These are phyloP conservation scores for Polyergus mexicanus DNA, from an alignment of 1,140 invertebrate species.

Conservation along the genomic window DNA sequence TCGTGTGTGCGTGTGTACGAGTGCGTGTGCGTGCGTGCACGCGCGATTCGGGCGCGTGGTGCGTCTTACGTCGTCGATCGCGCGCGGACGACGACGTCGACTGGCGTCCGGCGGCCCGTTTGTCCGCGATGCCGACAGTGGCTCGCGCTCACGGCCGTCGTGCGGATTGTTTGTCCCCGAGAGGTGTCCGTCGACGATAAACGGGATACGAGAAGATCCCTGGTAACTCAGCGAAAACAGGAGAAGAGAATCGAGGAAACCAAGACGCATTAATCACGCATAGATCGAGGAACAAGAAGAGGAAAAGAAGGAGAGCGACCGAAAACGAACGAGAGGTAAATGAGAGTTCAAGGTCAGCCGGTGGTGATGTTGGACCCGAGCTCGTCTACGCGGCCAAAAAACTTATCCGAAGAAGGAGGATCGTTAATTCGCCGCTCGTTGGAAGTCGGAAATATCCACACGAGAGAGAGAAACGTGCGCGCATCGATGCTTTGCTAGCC, in stretches of 20 bases:
- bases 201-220: background rate
- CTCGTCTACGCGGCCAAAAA: conserved; percentile 41
- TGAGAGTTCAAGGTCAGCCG: conserved; percentile 74
- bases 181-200: conserved; percentile 4
- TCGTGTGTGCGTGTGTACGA: conserved; percentile 6
- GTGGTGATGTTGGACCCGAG: conserved; percentile 41
- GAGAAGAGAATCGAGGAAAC: background rate
- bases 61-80: conserved; percentile 7
- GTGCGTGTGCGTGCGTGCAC: background rate
- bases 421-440: conserved; percentile 1
- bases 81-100: background rate
- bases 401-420: conserved; percentile 48
- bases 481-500: background rate
- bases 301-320: background rate
- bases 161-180: background rate
- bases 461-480: conserved; percentile 3
- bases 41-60: conserved; percentile 14
- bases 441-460: conserved; percentile 48
- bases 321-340: conserved; percentile 60
- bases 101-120: conserved; percentile 8
- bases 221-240: background rate
- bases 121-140: conserved; percentile 51
- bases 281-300: background rate
- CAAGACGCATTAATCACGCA: too few species aligned
- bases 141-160: conserved; percentile 11